These are phyloP conservation scores for Acrobasis consociella DNA, from an alignment of 2,888 invertebrate genomes.

Conservation along the genomic window DNA sequence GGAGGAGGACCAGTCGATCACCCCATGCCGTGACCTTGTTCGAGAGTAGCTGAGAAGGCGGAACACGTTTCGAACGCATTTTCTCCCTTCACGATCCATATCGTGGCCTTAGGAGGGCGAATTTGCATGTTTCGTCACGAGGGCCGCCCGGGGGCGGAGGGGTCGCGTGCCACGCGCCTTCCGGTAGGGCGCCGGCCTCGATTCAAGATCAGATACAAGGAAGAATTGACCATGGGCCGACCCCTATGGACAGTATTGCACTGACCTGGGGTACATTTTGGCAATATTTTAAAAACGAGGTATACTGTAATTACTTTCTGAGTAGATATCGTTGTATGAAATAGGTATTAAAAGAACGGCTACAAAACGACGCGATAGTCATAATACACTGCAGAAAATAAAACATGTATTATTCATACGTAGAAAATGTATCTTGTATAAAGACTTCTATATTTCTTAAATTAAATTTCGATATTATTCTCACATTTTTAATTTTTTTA, in stretches of 20 bases:
- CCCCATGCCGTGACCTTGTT: conserved; percentile 41
- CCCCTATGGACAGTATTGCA: conserved; percentile 2
- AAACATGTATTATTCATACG: no score
- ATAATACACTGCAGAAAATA: no score
- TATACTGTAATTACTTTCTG: no score
- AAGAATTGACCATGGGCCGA: conserved; percentile 41
- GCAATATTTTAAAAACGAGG: background rate
- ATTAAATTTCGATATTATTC: no score
- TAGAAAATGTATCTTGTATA: no score
- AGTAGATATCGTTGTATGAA: no score
- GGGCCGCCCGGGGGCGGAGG: conserved; percentile 24
- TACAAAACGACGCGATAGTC: no score
- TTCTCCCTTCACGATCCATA: conserved; percentile 44
- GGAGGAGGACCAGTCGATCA: conserved; percentile 26
- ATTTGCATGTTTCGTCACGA: conserved; percentile 57
- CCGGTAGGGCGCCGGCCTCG: conserved; percentile 55
- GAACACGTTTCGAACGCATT: conserved; percentile 41
- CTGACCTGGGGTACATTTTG: conserved; percentile 23
- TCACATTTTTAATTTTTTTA: no score
- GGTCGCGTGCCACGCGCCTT: conserved; percentile 54
- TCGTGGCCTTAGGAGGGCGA: conserved; percentile 44
- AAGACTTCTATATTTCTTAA: no score
- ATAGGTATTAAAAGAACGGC: no score
- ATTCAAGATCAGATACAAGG: conserved; percentile 53
- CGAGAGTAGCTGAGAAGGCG: conserved; percentile 34